Base-by-base conservation (phyloP, 1,140 invertebrate genomes). In the Lasioglossum albipes region DNA sequence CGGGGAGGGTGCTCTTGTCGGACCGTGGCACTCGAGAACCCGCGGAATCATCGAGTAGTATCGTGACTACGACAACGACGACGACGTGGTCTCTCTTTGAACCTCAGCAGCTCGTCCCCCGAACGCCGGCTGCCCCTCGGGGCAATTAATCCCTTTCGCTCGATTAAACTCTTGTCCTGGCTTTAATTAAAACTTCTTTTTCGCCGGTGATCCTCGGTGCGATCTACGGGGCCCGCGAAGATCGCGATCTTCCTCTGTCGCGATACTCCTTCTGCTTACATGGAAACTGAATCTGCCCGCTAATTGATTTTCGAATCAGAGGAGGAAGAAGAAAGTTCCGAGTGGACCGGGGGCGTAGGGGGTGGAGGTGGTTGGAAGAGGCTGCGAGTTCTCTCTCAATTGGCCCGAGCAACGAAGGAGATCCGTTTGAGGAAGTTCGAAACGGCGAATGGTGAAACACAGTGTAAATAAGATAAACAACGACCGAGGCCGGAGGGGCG, bases 161-260 rank as follows among this genome's bases (percentile, higher is more conserved):
- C 89, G 89, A 90, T 90, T 90, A 90, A 90, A 90, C 89, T 90
- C 84, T 88, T 89, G 88, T 89, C 90, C 89, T 87, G 82, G 81
- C 84, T 89, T 90, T 90, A 90, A 90, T 90, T 90, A 90, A 90
- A 90, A 90, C 85, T 90, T 90, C 83, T 90, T 86, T 84, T 85
- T 81, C 83, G 59, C 36, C 71, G 83, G 79, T 76, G 64, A 76
- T 76, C 82, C 77, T 59, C 74, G 70, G n/a, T 70, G 42, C 7
- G 49, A 16, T 20, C 52, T 16, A 16, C 52, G 75, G 66, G 41
- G 64, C n/a, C 9, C 52, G 52, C 59, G 74, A 77, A 76, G 75
- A 79, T 87, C 75, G 79, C 85, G 81, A 81, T 82, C 79, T 80
- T 36, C 36, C 36, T 79, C 36, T 79, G 78, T 75, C 74, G 83